Evolutionary conservation across 2,797 vertebrate species (phyloP).

Genomic region (Xiphophorus birchmanni): DNA sequence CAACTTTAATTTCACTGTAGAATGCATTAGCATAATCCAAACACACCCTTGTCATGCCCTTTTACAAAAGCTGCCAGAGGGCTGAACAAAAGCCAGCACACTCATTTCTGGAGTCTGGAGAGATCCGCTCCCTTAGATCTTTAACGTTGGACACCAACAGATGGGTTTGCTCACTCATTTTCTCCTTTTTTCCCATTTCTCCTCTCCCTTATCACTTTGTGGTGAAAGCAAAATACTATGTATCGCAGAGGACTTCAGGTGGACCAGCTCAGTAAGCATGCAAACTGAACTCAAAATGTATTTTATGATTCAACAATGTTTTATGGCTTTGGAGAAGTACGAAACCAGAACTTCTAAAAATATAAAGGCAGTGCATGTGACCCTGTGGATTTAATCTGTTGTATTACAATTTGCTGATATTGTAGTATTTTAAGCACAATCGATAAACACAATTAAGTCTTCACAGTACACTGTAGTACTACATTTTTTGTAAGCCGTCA

Average conservation of each 20-base stretch:
- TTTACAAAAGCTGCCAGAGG: slow-evolving; percentile 27
- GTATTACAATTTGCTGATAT: slow-evolving; percentile 49
- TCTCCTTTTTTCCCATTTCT: slow-evolving; percentile 7
- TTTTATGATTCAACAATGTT: slow-evolving; percentile 29
- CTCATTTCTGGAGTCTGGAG: slow-evolving; percentile 40
- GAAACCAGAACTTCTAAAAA: slow-evolving; percentile 36
- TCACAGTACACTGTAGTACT: slow-evolving; percentile 24
- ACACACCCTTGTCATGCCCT: slow-evolving; percentile 13
- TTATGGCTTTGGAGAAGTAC: slow-evolving; percentile 42
- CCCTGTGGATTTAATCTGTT: slow-evolving; percentile 39
- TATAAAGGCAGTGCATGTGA: slow-evolving; percentile 25
- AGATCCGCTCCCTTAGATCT: slow-evolving; percentile 44
- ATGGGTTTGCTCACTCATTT: slow-evolving; percentile 47
- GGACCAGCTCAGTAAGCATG: slow-evolving; percentile 55
- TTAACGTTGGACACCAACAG: slow-evolving; percentile 59
- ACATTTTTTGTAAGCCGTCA: slow-evolving; percentile 35
- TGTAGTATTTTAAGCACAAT: slow-evolving; percentile 53
- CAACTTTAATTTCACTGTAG: slow-evolving; percentile 19
- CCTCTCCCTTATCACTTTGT: slow-evolving; percentile 14
- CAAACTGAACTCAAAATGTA: slow-evolving; percentile 38
- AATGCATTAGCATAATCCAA: slow-evolving; percentile 26
- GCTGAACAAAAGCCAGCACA: slow-evolving; percentile 11
- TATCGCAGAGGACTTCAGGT: slow-evolving; percentile 46
- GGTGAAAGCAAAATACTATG: slow-evolving; percentile 41
- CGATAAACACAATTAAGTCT: slow-evolving; percentile 69